These are phyloP conservation scores for Sitodiplosis mosellana DNA, from an alignment of 1,140 invertebrate species.

Conservation along the genomic window DNA sequence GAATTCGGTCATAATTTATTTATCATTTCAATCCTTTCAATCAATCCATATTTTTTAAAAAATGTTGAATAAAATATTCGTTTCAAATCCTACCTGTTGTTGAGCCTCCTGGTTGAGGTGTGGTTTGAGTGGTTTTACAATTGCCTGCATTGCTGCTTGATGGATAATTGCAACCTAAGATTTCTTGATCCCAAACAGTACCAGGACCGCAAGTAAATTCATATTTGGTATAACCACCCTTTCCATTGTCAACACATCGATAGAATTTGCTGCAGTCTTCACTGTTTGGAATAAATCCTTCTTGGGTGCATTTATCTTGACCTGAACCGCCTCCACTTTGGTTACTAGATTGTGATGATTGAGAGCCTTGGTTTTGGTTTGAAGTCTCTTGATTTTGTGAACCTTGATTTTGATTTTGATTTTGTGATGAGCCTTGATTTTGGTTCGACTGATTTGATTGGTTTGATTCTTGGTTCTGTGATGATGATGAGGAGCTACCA, in stretches of 20 bases:
- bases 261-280: conserved; percentile 46
- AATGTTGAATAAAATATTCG: too few relatives aligned
- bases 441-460: too few relatives aligned
- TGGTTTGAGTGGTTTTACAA: conserved; percentile 7
- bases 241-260: conserved; percentile 38
- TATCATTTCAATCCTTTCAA: too few relatives aligned
- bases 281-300: conserved; percentile 20
- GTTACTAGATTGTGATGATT: conserved; percentile 1
- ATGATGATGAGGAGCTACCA: conserved; percentile 8
- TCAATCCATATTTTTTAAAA: too few relatives aligned
- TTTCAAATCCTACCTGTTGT: not conserved
- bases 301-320: conserved; percentile 24
- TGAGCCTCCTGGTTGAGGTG: not conserved
- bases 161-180: conserved; percentile 38
- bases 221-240: conserved; percentile 31
- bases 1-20: too few relatives aligned
- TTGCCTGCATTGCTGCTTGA: conserved; percentile 3
- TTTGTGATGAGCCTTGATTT: too few relatives aligned
- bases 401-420: conserved; percentile 5
- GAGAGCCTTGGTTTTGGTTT: not conserved
- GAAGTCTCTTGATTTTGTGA: conserved; percentile 1
- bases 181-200: conserved; percentile 42
- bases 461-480: conserved; percentile 2
- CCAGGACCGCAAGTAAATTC: conserved; percentile 41
- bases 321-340: too few relatives aligned